A percentile compares a stretch with the other conserved stretches of the same genome.
Conservation (phyloP, 2,888 invertebrate species). For the Drosophila leonis region DNA sequence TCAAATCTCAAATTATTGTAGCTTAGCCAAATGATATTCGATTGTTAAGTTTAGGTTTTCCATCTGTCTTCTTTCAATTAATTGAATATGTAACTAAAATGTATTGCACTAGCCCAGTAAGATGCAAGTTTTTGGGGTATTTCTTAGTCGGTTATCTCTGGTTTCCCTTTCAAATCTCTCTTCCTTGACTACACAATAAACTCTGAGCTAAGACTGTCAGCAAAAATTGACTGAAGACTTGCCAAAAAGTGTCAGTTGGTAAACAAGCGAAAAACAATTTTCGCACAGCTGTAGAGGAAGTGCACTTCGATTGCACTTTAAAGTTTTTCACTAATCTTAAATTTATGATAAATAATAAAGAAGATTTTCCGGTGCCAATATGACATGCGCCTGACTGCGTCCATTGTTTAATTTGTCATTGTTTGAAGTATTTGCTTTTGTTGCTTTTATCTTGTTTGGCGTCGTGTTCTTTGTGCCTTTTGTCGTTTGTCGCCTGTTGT, state of each 20-base stretch:
- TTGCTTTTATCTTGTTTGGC: constrained; percentile 47
- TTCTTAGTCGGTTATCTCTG: background rate
- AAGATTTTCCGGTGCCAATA: constrained; percentile 13
- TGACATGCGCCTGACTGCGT: constrained; percentile 34
- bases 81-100: no score
- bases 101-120: background rate
- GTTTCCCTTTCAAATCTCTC: background rate
- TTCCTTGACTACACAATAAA: background rate
- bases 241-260: constrained; percentile 11
- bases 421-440: constrained; percentile 36
- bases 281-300: constrained; percentile 9
- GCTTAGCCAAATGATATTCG: no score
- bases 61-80: no score
- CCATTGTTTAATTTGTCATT: constrained; percentile 40
- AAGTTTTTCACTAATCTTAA: constrained; percentile 20
- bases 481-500: constrained; percentile 24
- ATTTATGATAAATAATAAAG: background rate
- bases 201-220: background rate
- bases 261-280: constrained; percentile 56
- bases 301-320: background rate
- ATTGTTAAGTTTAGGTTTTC: no score
- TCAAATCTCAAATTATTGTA: no score
- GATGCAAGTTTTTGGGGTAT: background rate
- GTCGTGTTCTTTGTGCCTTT: constrained; percentile 6
- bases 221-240: constrained; percentile 25